Evolutionary conservation across 2,888 invertebrate species (phyloP).

Genomic region (Apeira syringaria): DNA sequence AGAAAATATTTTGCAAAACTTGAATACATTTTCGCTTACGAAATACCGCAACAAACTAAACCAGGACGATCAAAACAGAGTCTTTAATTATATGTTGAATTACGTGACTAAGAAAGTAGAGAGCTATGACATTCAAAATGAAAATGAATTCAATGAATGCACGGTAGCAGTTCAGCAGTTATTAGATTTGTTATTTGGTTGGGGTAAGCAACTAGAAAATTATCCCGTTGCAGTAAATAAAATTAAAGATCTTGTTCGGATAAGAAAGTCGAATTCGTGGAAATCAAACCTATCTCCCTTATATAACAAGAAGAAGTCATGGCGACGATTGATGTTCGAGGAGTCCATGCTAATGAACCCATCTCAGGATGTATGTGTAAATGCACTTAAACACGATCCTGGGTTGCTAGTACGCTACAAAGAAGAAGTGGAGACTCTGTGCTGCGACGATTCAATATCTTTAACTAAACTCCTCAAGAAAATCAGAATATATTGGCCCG

Average conservation of each 20-base stretch:
- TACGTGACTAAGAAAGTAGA: slow-evolving; percentile 35
- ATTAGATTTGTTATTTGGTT: slow-evolving; percentile 48
- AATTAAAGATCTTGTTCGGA: slow-evolving; percentile 46
- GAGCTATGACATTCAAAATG: slow-evolving; percentile 28
- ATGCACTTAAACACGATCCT: slow-evolving; percentile 63
- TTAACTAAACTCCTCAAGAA: slow-evolving; percentile 46
- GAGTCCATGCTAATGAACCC: slow-evolving; percentile 53
- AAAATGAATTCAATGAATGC: slow-evolving; percentile 34
- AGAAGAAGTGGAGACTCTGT: slow-evolving; percentile 39
- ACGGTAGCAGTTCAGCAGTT: slow-evolving; percentile 31
- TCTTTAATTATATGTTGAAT: slow-evolving; percentile 54
- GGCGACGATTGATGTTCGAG: slow-evolving; percentile 58
- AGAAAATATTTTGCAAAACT: slow-evolving; percentile 44
- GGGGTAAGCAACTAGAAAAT: slow-evolving; percentile 50
- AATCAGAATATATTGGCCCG: slow-evolving; percentile 59
- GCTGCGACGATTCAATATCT: slow-evolving; percentile 39
- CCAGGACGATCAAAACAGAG: slow-evolving; percentile 40
- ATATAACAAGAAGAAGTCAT: slow-evolving; percentile 60
- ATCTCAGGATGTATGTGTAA: slow-evolving; percentile 51
- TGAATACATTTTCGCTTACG: slow-evolving; percentile 42
- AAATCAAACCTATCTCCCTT: slow-evolving; percentile 39
- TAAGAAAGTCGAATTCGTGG: slow-evolving; percentile 47
- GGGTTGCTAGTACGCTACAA: slow-evolving; percentile 43
- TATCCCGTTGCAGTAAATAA: slow-evolving; percentile 47
- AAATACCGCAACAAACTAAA: slow-evolving; percentile 39